phyloP scores from a whole-genome alignment of 2,888 invertebrate genomes.

The Drosophila cognata region DNA sequence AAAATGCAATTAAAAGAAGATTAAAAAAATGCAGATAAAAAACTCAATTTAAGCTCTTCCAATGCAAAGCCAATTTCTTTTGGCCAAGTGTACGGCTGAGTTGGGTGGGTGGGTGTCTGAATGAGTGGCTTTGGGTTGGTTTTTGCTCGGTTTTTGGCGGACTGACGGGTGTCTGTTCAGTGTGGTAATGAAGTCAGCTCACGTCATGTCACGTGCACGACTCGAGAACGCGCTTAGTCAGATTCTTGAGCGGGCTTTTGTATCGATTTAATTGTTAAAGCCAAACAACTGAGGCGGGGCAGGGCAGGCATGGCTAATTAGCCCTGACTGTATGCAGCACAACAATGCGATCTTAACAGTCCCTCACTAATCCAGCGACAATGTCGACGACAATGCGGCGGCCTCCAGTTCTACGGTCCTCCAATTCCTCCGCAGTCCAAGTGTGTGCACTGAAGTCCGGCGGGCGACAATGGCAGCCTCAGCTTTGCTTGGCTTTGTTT shows the following conservation, averaged over 20 bases:
- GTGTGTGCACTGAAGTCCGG: neutral
- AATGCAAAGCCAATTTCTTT: neutral
- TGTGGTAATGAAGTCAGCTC: conserved; percentile 45
- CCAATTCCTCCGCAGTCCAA: neutral
- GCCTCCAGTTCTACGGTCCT: neutral
- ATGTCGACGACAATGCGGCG: conserved; percentile 53
- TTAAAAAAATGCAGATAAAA: neutral
- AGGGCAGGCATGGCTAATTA: conserved; percentile 59
- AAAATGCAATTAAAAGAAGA: neutral
- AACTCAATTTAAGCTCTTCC: neutral
- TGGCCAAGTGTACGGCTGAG: neutral
- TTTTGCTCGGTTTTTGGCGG: neutral
- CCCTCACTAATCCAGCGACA: conserved; percentile 69
- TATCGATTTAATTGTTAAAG: conserved; percentile 74
- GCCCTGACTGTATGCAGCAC: conserved; percentile 48
- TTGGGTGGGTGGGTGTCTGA: neutral
- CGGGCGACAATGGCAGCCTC: conserved; percentile 22
- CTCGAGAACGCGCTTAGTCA: conserved; percentile 33
- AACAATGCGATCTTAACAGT: conserved; percentile 55
- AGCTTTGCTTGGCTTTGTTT: conserved; percentile 6
- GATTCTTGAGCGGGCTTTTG: conserved; percentile 23
- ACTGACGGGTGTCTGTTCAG: conserved; percentile 18
- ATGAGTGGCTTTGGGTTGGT: neutral
- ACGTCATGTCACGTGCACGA: conserved; percentile 54
- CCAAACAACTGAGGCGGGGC: conserved; percentile 53